These are phyloP conservation scores for Aspidoscelis tigris DNA, from an alignment of 2,113 vertebrate species.

Conservation along the genomic window DNA sequence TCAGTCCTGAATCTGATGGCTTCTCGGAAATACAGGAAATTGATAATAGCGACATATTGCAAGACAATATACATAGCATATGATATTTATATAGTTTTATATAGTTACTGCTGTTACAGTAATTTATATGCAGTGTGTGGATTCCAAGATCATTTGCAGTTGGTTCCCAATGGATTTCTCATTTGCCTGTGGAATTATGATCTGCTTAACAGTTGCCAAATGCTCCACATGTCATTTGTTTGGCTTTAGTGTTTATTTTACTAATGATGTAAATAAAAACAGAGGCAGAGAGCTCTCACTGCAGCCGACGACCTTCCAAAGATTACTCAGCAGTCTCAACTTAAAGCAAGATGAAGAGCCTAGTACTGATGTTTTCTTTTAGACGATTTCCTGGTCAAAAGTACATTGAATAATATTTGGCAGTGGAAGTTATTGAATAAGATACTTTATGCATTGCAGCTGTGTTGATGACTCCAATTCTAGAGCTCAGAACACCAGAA, in stretches of 20 bases:
- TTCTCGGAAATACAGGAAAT: not conserved
- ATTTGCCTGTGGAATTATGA: not conserved
- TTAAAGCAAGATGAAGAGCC: conserved; percentile 56
- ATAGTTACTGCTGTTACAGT: not conserved
- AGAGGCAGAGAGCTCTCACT: conserved; percentile 66
- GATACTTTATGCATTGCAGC: conserved; percentile 76
- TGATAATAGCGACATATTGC: not conserved
- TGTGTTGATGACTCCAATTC: conserved; percentile 71
- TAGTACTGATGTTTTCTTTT: conserved; percentile 67
- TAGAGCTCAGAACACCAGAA: conserved; percentile 61
- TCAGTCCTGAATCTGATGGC: not conserved
- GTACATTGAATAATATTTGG: conserved; percentile 73
- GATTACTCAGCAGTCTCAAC: conserved; percentile 59
- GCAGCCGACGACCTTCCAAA: conserved; percentile 52
- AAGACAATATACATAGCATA: not conserved
- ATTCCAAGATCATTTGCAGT: not conserved
- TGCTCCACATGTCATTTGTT: conserved; percentile 42
- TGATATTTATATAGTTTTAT: not conserved
- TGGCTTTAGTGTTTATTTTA: conserved; percentile 39
- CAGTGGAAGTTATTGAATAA: conserved; percentile 64
- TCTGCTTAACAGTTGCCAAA: conserved; percentile 12
- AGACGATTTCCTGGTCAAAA: conserved; percentile 65
- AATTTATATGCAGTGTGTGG: not conserved
- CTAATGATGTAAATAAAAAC: conserved; percentile 72
- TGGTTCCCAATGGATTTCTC: not conserved